Percentiles rank a stretch among this genome's conserved stretches.
Conservation (phyloP, 2,797 vertebrate genomes). For the Syngnathus acus region DNA sequence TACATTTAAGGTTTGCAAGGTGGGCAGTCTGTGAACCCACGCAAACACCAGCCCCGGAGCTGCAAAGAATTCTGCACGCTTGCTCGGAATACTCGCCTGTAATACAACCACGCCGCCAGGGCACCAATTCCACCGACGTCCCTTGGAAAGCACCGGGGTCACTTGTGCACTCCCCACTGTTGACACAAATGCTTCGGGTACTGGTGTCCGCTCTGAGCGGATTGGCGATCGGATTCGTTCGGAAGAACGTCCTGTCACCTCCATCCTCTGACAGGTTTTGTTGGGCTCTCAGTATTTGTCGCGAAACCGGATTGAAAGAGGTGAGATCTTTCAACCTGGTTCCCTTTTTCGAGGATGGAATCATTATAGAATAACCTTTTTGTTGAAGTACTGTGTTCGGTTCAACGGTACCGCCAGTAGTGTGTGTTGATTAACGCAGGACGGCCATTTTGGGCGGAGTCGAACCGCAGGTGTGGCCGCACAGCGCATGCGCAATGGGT, state of each 20-base stretch:
- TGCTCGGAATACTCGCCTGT: slow-evolving; percentile 17
- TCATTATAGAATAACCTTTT: slow-evolving; percentile 17
- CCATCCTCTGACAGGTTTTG: neutral
- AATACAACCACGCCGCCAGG: neutral
- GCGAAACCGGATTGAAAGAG: slow-evolving; percentile 8
- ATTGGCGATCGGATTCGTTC: neutral
- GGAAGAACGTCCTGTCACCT: neutral
- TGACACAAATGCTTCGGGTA: too few species aligned
- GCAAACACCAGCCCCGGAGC: neutral
- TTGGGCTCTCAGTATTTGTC: neutral
- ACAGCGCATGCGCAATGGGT: slow-evolving; percentile 26
- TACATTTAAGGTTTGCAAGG: neutral
- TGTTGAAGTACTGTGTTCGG: neutral
- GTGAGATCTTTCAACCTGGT: slow-evolving; percentile 17
- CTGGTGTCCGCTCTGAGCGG: neutral
- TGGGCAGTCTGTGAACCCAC: neutral
- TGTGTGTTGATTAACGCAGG: neutral
- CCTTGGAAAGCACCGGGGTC: neutral
- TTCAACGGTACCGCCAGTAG: too few species aligned
- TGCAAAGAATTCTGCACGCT: neutral
- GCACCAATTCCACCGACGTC: neutral
- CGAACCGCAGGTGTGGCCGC: neutral
- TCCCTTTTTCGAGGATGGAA: slow-evolving; percentile 23
- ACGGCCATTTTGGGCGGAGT: neutral
- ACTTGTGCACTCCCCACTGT: neutral